A percentile compares a stretch with the other conserved stretches of the same genome.
Evolutionary conservation across 2,113 vertebrate genomes (phyloP).

Genomic region (Cynocephalus volans): DNA sequence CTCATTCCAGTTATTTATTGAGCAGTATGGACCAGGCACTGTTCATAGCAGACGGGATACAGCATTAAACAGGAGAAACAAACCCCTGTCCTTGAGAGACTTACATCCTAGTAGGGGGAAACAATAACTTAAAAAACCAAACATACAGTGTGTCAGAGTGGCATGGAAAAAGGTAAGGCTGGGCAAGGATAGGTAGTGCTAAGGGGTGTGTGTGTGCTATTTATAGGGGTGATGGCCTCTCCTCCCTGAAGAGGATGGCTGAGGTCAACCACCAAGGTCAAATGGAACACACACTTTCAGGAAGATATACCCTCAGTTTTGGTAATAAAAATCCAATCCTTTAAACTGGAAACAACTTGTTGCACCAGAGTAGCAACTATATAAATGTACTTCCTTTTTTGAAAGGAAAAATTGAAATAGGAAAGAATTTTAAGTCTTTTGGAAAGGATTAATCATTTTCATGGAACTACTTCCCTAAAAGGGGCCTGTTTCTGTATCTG

Average conservation of each 20-base stretch:
- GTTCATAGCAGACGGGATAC: neutral
- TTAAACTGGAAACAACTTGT: neutral
- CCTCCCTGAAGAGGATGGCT: neutral
- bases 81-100: neutral
- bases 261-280: neutral
- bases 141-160: rapidly evolving
- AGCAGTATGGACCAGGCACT: neutral
- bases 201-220: neutral
- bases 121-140: neutral
- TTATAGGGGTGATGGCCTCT: neutral
- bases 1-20: neutral
- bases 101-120: neutral
- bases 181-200: neutral
- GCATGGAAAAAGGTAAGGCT: neutral
- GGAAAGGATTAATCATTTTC: neutral
- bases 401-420: neutral
- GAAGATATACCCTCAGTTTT: neutral
- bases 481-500: neutral
- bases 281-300: neutral
- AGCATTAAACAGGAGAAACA: neutral
- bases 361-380: neutral
- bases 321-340: neutral
- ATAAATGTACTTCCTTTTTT: neutral
- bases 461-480: neutral
- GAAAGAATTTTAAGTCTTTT: neutral